Evolutionary conservation across 2,888 invertebrate genomes (phyloP).

Genomic region (Hololepta plana): DNA sequence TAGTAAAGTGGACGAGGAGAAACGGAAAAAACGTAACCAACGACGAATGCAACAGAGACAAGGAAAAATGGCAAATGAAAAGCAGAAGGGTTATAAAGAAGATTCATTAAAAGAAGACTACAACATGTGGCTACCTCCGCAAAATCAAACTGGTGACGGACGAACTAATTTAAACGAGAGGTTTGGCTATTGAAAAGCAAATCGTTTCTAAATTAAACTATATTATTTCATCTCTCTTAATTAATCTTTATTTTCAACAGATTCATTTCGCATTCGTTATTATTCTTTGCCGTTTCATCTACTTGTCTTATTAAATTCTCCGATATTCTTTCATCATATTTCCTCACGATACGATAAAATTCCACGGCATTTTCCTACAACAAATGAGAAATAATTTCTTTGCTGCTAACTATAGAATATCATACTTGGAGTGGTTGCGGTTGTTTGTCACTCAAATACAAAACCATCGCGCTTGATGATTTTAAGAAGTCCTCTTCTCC

Average conservation of each 20-base stretch:
- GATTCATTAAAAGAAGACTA: conserved; percentile 40
- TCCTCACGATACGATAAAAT: no score
- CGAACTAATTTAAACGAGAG: conserved; percentile 58
- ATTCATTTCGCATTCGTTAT: no score
- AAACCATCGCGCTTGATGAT: conserved; percentile 27
- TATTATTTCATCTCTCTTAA: no score
- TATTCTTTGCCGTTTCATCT: no score
- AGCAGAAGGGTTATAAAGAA: conserved; percentile 23
- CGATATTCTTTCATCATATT: no score
- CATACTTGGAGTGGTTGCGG: conserved; percentile 46
- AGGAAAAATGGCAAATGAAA: conserved; percentile 17
- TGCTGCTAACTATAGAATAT: conserved; percentile 8
- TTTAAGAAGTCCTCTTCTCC: conserved; percentile 25
- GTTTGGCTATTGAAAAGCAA: conserved; percentile 50
- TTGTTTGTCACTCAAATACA: conserved; percentile 41
- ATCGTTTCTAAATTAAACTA: no score
- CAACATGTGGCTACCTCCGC: conserved; percentile 62
- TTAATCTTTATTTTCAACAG: no score
- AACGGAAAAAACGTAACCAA: conserved; percentile 19
- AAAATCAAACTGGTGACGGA: conserved; percentile 59
- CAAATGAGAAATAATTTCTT: conserved; percentile 6
- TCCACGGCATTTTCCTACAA: conserved; percentile 6
- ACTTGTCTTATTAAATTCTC: no score
- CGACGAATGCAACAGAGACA: conserved; percentile 19
- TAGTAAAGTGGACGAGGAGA: conserved; percentile 16